Base-by-base conservation (phyloP, 1,140 invertebrate species). In the Drosophila ohnishii region DNA sequence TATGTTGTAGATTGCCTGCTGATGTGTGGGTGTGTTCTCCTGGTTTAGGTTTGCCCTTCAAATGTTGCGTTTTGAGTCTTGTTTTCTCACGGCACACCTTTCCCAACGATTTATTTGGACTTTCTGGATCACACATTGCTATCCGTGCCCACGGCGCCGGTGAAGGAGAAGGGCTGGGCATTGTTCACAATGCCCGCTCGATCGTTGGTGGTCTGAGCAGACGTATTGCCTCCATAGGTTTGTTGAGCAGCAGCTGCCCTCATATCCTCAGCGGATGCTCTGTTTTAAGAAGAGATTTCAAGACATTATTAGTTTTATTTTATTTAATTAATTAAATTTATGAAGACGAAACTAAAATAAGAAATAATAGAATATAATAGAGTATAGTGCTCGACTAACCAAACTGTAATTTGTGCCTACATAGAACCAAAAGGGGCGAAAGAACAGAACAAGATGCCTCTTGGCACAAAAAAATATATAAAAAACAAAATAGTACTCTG, bases 241-340 rank as follows among this genome's bases (percentile, higher is more conserved):
- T 88, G 83, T 48, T 76, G 84, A 73, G 95, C 95, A 73, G 95
- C 95, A 83, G 95, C 93, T 90, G 93, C 94, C 90, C 95, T 93
- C 95, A 96, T 96, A 80, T 96, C 95, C 57, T 95, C 95, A 79
- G 93, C 92, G 74, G 95, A 93, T 77, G 95, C 96, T 93, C 95
- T 96, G 90, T 42, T 92, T 42, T 92, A 91, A 16, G 5, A 32
- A 35, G 6, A 28, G 11, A n/a, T 7, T 19, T 0, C 8, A 32
- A 19, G 10, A 7, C 2, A 34, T 28, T 16, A 30, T 30, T 50
- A 14, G 39, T 42, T 67, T 3, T 13, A 44, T 60, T 10, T 32
- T 19, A 19, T 19, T 22, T 34, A 7, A 14, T 25, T 25, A 16
- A 3, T 22, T 14, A 1, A 14, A 6, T n/a, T 37, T 1, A 13